Evolutionary conservation across 2,797 vertebrate species (phyloP).

Genomic region (Oophaga sylvatica): DNA sequence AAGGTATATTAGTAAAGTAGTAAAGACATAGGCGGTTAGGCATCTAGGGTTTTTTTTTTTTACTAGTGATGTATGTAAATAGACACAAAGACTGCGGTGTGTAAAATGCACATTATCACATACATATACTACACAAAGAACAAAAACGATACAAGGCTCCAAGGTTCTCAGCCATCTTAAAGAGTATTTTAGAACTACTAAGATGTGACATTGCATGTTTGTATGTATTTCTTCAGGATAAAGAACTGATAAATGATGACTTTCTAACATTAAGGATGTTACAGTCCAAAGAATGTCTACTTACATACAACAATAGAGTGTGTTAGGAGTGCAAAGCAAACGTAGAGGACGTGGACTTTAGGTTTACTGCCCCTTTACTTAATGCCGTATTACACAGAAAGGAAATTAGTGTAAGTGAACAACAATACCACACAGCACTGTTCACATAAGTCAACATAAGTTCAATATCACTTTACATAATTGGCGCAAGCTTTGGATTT

Average conservation of each 20-base stretch:
- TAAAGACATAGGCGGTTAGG: background rate
- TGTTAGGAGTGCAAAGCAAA: slow-evolving; percentile 11
- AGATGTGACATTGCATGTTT: background rate
- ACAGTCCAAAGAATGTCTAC: background rate
- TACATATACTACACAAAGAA: background rate
- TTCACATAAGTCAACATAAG: background rate
- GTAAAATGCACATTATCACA: background rate
- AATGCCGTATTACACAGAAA: background rate
- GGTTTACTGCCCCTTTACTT: background rate
- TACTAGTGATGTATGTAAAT: slow-evolving; percentile 20
- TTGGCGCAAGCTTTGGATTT: background rate
- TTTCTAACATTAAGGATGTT: background rate
- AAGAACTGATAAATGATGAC: background rate
- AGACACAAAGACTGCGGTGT: background rate
- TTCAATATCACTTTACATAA: background rate
- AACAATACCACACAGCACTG: background rate
- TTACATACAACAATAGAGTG: slow-evolving; percentile 12
- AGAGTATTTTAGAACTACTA: background rate
- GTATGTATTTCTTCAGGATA: background rate
- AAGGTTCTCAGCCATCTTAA: background rate
- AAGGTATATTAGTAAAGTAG: slow-evolving; percentile 71
- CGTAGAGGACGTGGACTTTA: background rate
- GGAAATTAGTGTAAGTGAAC: background rate
- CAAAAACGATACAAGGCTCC: background rate
- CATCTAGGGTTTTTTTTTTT: background rate